Evolutionary conservation across 2,113 vertebrate genomes (phyloP), one percentile per base, ranked within the genome.

Genomic region (Lanius ludovicianus): DNA sequence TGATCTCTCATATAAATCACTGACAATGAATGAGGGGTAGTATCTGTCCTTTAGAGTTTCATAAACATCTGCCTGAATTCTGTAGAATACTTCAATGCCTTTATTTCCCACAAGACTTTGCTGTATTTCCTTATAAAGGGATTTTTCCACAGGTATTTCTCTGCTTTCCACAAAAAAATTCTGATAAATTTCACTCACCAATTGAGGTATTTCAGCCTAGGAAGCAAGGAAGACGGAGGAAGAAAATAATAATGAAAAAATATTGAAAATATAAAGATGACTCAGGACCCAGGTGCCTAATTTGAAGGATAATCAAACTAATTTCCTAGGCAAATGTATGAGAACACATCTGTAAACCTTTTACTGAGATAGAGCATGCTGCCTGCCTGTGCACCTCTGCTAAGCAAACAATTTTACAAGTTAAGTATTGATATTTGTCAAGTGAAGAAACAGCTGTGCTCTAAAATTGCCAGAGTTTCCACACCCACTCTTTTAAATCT

Each of bases 181-280:
- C 96, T 99, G 99, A 97, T 99, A 99, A 98, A 99, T 99, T 98
- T 99, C 99, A 52, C 99, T 99, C 64, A 99, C 99, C 50, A 99
- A 97, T 79, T 99, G 99, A 92, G 99, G 99, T 93, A 99, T 99
- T 98, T 99, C 99, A 95, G 97, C 98, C 99, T 99, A 97, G 57
- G 89, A 95, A 94, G 52, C n/a, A 65, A 94, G 49, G 9, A 19
- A 49, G 28, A 74, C 67, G 27, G 23, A 92, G 44, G 4, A 30
- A 91, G 25, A 88, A 89, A 15, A 85, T 8, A 94, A 78, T 42
- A 39, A 69, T 42, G 52, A 96, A 84, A 74, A 74, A 64, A 25
- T 63, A 68, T 37, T 55, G 53, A 97, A 74, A 63, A 53, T 59
- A 35, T 4, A 42, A 77, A 19, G 25, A 84, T 90, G 84, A 73